Evolutionary conservation across 1,140 invertebrate species (phyloP), one percentile per base, ranked within the genome.

Genomic region (Anadara kagoshimensis): DNA sequence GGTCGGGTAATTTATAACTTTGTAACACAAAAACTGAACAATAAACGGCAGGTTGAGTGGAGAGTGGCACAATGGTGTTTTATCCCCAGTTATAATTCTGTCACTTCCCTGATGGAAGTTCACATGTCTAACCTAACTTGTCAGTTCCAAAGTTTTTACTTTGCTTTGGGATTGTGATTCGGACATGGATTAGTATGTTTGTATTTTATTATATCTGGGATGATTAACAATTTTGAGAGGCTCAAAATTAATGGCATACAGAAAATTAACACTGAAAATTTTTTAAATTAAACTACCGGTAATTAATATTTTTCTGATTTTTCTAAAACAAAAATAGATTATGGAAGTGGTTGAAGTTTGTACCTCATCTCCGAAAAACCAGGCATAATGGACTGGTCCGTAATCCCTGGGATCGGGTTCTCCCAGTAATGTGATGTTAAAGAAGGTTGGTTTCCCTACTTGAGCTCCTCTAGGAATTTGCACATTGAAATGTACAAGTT

Each of bases 321-420:
- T 56, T 12, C 53, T 56, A 24, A 56, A n/a, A 56, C 16, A 56
- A 5, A 56, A n/a, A 56, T 24, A 8, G 8, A 8, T n/a, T 56
- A 12, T 56, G 8, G 7, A 56, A 47, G 8, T 18, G 18, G 45
- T 10, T 18, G 20, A 56, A 8, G 10, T n/a, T 56, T 56, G 8
- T 54, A 77, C 70, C 47, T 73, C 63, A 43, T 76, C 70, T 10
- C 63, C 75, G 79, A 79, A 81, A 29, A 57, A 53, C 80, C 80
- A 81, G 10, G 77, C 72, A 65, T 69, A 81, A 64, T 79, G 78
- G 12, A 75, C 63, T 18, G 68, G 61, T 24, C 75, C 76, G 70
- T 73, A 66, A n/a, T 73, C 49, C 36, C 47, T 66, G 10, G 36
- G 22, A 24, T 70, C 26, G 11, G 43, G 47, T 3, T 22, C 29